Conservation (phyloP, 2,888 invertebrate genomes). For the Deroplatys truncata region DNA sequence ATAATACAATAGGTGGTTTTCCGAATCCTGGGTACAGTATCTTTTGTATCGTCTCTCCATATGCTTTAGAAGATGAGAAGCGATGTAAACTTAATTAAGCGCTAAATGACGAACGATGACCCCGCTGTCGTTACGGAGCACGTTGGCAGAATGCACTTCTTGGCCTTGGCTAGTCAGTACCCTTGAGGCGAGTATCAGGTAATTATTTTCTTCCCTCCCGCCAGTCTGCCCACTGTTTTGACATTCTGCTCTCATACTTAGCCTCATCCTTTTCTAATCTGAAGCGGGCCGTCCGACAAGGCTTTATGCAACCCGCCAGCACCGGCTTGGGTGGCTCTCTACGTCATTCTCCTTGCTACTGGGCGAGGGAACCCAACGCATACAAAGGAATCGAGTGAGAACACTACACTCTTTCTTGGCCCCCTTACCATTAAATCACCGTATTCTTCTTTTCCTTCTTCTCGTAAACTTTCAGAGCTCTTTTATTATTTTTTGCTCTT, state of each 20-base stretch:
- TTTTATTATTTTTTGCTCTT: not conserved
- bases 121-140: not conserved
- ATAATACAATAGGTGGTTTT: no score
- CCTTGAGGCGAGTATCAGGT: not conserved
- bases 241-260: not conserved
- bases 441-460: not conserved
- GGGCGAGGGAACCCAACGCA: not conserved
- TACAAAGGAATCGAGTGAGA: not conserved
- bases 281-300: not conserved
- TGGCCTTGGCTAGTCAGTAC: not conserved
- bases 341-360: not conserved
- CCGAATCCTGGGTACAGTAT: no score
- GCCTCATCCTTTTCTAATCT: not conserved
- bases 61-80: no score
- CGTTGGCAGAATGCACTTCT: not conserved
- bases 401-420: not conserved
- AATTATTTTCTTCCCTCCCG: not conserved
- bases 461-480: not conserved
- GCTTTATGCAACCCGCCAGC: not conserved
- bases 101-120: no score
- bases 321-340: not conserved
- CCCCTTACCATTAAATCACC: not conserved
- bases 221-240: not conserved
- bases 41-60: no score
- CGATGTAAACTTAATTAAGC: no score